Conservation (phyloP, 2,797 vertebrate species). For the Enteromius mattozi region DNA sequence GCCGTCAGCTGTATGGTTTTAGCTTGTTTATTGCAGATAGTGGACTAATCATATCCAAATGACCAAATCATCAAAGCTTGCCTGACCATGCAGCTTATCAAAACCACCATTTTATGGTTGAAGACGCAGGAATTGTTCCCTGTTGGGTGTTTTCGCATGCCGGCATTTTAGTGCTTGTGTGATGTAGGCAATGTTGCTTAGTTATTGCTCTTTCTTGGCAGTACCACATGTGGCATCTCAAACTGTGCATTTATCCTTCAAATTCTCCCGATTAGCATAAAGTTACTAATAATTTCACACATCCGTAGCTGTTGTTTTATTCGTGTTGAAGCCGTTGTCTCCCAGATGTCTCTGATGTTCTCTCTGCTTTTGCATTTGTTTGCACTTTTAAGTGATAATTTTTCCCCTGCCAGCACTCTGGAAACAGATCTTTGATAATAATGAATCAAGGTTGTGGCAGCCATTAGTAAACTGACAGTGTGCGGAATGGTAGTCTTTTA, state of each 20-base stretch:
- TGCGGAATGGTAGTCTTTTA: constrained; percentile 61
- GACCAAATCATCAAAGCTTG: constrained; percentile 50
- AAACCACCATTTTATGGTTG: constrained; percentile 44
- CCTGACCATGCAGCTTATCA: constrained; percentile 44
- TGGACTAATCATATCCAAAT: constrained; percentile 52
- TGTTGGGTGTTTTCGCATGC: constrained; percentile 35
- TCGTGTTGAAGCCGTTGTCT: constrained; percentile 46
- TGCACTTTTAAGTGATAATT: constrained; percentile 78
- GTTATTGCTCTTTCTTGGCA: constrained; percentile 34
- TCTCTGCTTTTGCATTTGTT: constrained; percentile 26
- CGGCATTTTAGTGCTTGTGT: constrained; percentile 8
- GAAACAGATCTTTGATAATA: constrained; percentile 76
- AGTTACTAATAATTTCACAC: constrained; percentile 37
- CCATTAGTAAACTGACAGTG: constrained; percentile 80
- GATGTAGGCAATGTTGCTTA: constrained; percentile 27
- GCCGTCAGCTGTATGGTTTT: constrained; percentile 40
- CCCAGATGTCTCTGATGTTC: constrained; percentile 79
- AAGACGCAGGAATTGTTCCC: constrained; percentile 46
- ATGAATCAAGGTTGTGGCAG: constrained; percentile 80
- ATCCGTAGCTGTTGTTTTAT: constrained; percentile 34
- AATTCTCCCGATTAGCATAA: constrained; percentile 28
- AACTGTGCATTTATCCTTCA: constrained; percentile 35
- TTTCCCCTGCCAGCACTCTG: constrained; percentile 72
- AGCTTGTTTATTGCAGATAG: constrained; percentile 51
- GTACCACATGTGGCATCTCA: constrained; percentile 25